Base-by-base conservation (phyloP, 2,797 vertebrate species). In the Mormyrops boulengeri region DNA sequence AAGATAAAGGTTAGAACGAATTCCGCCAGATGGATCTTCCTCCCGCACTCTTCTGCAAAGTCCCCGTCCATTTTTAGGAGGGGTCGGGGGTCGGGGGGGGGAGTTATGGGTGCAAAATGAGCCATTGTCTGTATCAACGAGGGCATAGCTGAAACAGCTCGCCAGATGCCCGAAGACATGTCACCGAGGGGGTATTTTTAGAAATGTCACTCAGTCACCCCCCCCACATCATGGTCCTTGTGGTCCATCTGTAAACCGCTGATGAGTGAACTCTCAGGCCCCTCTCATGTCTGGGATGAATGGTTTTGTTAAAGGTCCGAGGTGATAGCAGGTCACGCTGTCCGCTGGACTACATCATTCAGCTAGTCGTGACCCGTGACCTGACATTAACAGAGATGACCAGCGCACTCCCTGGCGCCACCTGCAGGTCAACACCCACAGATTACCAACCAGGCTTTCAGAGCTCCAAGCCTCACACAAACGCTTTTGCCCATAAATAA, bases 121-220 rank as follows among this genome's bases (percentile, higher is more conserved):
- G 88, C 88, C 92, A 84, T 91, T 92, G 92, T 92, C 90, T 41
- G 22, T 85, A 7, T 88, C 62, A 82, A 88, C 19, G n/a, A 57
- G 44, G 26, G 52, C 26, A 44, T 11, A 8, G 8, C 60, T 90
- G 90, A 93, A 91, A 85, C 57, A 38, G 90, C 92, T 30, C 88
- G 89, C 77, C 82, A 92, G 93, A 93, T 49, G 77, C 62, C 38
- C 26, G 50, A 77, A 44, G 60, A 69, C 19, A 53, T 86, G 53
- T 44, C 1, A 49, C 14, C 17, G 34, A 17, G 88, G 30, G 82
- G 82, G 26, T 34, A 57, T 55, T 90, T 92, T 92, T 47, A 44
- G 34, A 41, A 30, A 77, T 12, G 12, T 77, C 38, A 77, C 12
- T 77, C 69, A 53, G 41, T 14, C 41, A 55, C 11, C 22, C 50